These are phyloP conservation scores for Neodiprion fabricii DNA, from an alignment of 1,140 invertebrate species.

Conservation along the genomic window DNA sequence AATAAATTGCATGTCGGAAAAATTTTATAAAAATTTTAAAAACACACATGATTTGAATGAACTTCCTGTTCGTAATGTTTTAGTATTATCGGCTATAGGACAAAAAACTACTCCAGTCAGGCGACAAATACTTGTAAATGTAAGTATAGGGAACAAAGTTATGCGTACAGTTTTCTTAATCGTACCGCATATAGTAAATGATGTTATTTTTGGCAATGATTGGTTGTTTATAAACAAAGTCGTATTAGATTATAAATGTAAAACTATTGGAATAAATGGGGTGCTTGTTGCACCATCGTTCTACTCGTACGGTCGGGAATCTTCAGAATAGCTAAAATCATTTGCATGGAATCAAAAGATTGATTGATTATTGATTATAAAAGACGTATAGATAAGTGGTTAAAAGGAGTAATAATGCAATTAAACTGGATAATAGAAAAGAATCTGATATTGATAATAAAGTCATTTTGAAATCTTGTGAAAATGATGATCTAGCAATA, in stretches of 20 bases:
- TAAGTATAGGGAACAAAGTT: neutral
- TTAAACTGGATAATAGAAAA: neutral
- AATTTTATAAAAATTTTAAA: constrained; percentile 20
- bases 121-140: constrained; percentile 11
- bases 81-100: constrained; percentile 13
- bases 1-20: constrained; percentile 25
- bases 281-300: neutral
- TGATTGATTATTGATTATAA: too few species aligned
- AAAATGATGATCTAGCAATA: neutral
- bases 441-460: neutral
- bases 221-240: constrained; percentile 18
- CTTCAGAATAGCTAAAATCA: neutral
- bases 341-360: neutral
- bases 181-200: constrained; percentile 3
- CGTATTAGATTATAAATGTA: constrained; percentile 8
- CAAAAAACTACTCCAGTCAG: constrained; percentile 16
- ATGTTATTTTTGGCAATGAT: constrained; percentile 25
- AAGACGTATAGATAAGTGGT: neutral
- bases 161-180: constrained; percentile 15
- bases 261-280: neutral
- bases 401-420: neutral
- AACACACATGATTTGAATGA: neutral
- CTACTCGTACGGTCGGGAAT: neutral
- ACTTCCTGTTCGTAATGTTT: constrained; percentile 17
- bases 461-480: neutral